Evolutionary conservation across 2,113 vertebrate species (phyloP).

Genomic region (Axis porcinus): DNA sequence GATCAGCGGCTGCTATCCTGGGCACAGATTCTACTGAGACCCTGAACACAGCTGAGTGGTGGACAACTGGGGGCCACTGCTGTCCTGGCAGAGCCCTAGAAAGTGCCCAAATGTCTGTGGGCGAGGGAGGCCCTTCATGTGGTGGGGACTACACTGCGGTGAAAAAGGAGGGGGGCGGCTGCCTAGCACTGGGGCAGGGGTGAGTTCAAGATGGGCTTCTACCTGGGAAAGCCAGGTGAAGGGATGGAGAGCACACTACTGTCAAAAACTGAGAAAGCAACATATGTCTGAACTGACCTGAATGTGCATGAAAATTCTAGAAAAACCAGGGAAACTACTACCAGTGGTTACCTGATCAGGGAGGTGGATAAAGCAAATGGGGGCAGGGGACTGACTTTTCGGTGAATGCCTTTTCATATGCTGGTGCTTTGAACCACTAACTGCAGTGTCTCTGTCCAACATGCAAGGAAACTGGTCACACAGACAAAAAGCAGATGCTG

Average conservation of each 20-base stretch:
- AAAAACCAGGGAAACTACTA: neutral
- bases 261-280: fast-evolving
- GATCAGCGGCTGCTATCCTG: fast-evolving
- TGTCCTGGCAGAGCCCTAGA: neutral
- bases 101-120: neutral
- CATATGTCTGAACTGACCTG: fast-evolving
- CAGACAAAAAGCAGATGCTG: neutral
- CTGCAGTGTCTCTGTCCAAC: neutral
- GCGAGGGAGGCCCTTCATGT: fast-evolving
- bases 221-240: neutral
- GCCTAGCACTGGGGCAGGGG: fast-evolving
- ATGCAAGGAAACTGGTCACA: neutral
- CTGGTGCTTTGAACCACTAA: neutral
- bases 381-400: neutral
- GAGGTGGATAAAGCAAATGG: neutral
- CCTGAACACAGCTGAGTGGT: neutral
- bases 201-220: neutral
- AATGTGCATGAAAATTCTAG: neutral
- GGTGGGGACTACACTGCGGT: fast-evolving
- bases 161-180: fast-evolving
- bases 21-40: neutral
- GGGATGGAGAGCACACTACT: fast-evolving
- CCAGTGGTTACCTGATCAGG: neutral
- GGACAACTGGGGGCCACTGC: too few species aligned
- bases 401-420: fast-evolving